Percentiles rank a stretch among this genome's conserved stretches.
These are phyloP conservation scores for Agapetus fuscipes DNA, from an alignment of 2,888 invertebrate genomes.

Conservation along the genomic window DNA sequence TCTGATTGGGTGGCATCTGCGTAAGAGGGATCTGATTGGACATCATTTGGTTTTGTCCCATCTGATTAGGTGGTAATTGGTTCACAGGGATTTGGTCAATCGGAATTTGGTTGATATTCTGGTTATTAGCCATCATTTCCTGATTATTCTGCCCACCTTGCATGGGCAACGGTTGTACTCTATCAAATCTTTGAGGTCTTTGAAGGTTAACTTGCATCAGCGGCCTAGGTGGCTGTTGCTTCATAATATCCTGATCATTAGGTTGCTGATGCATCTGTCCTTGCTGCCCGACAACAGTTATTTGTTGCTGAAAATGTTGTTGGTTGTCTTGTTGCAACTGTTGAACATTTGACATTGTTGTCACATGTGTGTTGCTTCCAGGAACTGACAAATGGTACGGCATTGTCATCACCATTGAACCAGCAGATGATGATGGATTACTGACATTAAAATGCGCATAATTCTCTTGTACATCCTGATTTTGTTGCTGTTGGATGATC, in stretches of 20 bases:
- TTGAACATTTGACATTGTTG: conserved; percentile 6
- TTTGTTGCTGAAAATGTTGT: conserved; percentile 6
- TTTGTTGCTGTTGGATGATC: conserved; percentile 9
- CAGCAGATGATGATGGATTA: neutral
- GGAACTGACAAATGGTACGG: conserved; percentile 13
- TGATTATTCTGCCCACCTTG: neutral
- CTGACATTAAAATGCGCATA: neutral
- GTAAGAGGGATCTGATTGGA: conserved; percentile 4
- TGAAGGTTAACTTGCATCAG: too few species aligned
- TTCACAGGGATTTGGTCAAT: neutral
- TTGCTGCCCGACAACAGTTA: conserved; percentile 2
- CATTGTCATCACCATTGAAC: conserved; percentile 10
- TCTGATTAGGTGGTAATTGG: conserved; percentile 8
- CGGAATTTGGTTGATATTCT: neutral
- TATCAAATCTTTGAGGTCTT: too few species aligned
- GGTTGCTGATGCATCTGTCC: conserved; percentile 1
- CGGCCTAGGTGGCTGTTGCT: conserved; percentile 8
- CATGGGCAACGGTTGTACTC: neutral
- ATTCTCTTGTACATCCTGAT: conserved; percentile 3
- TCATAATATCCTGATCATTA: conserved; percentile 9
- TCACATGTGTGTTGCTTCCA: conserved; percentile 5
- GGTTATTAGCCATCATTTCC: too few species aligned
- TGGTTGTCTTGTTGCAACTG: conserved; percentile 2
- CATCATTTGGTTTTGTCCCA: conserved; percentile 3
- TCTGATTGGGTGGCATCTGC: conserved; percentile 8